Percentiles rank a stretch among this genome's conserved stretches.
phyloP scores from a whole-genome alignment of 1,140 invertebrate species.

The Bombus soroeensis region DNA sequence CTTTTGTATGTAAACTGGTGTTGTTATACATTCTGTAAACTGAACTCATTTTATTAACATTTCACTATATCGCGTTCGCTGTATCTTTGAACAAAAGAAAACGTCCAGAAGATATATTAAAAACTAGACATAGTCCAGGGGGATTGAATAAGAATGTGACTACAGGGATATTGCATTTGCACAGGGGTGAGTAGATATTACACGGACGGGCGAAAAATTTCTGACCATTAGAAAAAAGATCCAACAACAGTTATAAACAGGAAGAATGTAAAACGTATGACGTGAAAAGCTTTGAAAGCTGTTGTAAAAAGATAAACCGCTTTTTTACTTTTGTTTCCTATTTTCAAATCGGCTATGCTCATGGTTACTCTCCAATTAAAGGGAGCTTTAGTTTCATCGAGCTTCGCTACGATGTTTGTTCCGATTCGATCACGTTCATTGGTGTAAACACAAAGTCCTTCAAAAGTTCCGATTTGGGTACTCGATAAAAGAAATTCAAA shows the following conservation, averaged over 20 bases:
- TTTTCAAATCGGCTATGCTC: not conserved
- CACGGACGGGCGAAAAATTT: not conserved
- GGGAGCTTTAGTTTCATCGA: conserved; percentile 37
- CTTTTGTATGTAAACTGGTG: conserved; percentile 18
- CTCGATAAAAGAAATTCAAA: conserved; percentile 3
- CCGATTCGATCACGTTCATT: conserved; percentile 14
- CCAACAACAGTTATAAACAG: not conserved
- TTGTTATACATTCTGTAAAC: conserved; percentile 1
- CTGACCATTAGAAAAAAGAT: not conserved
- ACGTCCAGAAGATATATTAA: conserved; percentile 25
- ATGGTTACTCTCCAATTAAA: conserved; percentile 34
- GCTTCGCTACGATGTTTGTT: conserved; percentile 37
- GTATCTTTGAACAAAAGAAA: conserved; percentile 1
- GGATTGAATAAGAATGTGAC: conserved; percentile 4
- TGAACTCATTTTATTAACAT: conserved; percentile 29
- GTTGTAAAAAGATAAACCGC: conserved; percentile 9
- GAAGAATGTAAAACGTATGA: not conserved
- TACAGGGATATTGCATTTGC: not conserved
- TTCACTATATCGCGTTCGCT: not conserved
- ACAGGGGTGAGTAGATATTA: not conserved
- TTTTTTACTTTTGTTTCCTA: not conserved
- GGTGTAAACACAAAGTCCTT: not conserved
- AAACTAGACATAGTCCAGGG: not conserved
- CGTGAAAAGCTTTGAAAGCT: conserved; percentile 16
- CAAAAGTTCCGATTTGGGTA: not conserved